These are phyloP conservation scores for Eptesicus fuscus DNA, from an alignment of 2,113 vertebrate genomes.

Conservation along the genomic window DNA sequence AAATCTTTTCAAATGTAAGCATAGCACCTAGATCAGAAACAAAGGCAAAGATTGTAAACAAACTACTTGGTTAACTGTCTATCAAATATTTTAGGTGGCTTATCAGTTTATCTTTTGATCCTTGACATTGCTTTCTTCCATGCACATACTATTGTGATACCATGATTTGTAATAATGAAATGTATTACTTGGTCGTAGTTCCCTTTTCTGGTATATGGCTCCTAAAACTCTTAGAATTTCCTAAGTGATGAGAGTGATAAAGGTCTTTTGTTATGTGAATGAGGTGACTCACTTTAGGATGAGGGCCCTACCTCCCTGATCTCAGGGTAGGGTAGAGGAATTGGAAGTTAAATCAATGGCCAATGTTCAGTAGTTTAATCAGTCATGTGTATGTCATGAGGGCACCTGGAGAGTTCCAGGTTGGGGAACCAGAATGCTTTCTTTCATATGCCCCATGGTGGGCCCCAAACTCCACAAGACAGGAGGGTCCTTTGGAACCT, in stretches of 20 bases:
- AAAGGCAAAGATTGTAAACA: neutral
- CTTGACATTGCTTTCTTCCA: neutral
- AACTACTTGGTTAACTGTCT: neutral
- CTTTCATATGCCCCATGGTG: neutral
- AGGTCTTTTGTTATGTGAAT: neutral
- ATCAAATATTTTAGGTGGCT: neutral
- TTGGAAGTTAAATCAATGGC: neutral
- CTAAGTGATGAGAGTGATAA: neutral
- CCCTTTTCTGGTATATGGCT: neutral
- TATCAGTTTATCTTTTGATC: neutral
- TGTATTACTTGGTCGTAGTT: neutral
- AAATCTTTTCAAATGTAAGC: conserved; percentile 98
- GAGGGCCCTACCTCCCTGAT: neutral
- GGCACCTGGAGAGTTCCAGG: neutral
- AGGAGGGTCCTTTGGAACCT: neutral
- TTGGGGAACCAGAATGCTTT: neutral
- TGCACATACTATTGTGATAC: neutral
- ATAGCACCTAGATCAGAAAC: conserved; percentile 88
- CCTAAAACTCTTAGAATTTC: neutral
- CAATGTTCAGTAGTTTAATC: neutral
- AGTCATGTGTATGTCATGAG: neutral
- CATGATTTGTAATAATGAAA: neutral
- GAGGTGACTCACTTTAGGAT: neutral
- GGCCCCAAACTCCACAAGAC: neutral
- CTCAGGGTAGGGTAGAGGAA: neutral